Percentiles rank a stretch among this genome's conserved stretches.
phyloP scores from a whole-genome alignment of 2,797 vertebrate species.

The Poecilia velifera region DNA sequence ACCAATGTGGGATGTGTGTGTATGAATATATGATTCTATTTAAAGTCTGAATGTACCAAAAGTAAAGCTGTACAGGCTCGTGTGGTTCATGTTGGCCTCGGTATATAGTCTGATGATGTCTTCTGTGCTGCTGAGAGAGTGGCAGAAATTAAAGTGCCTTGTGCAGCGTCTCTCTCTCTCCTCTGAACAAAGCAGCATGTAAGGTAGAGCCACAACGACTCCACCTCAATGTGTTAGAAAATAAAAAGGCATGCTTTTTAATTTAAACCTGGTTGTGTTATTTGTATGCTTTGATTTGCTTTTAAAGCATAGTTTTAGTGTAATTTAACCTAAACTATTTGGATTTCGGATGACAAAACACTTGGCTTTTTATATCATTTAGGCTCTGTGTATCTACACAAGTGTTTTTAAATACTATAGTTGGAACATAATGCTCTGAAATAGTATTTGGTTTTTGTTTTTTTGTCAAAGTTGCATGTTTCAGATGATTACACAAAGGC shows the following conservation, averaged over 20 bases:
- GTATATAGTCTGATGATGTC: constrained; percentile 66
- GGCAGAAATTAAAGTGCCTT: constrained; percentile 84
- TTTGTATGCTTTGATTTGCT: constrained; percentile 24
- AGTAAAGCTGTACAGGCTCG: constrained; percentile 64
- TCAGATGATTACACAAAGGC: background rate
- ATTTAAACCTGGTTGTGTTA: constrained; percentile 66
- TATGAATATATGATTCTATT: constrained; percentile 80
- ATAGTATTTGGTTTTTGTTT: background rate
- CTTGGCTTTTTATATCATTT: background rate
- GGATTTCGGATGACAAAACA: background rate
- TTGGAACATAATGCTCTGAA: background rate
- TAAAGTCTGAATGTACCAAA: constrained; percentile 81
- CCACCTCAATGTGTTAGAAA: constrained; percentile 65
- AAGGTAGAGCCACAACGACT: constrained; percentile 51
- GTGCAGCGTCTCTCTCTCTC: constrained; percentile 79
- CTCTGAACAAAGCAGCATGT: constrained; percentile 68
- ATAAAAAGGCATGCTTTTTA: constrained; percentile 84
- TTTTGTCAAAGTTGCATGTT: background rate
- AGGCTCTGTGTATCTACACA: background rate
- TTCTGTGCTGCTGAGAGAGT: constrained; percentile 71
- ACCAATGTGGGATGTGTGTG: constrained; percentile 71
- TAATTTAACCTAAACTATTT: too few species aligned
- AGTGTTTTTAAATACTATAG: background rate
- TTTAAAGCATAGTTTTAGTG: background rate
- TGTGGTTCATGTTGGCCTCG: constrained; percentile 56